Evolutionary conservation across 2,888 invertebrate genomes (phyloP).

Genomic region (Pyrrhia umbra): DNA sequence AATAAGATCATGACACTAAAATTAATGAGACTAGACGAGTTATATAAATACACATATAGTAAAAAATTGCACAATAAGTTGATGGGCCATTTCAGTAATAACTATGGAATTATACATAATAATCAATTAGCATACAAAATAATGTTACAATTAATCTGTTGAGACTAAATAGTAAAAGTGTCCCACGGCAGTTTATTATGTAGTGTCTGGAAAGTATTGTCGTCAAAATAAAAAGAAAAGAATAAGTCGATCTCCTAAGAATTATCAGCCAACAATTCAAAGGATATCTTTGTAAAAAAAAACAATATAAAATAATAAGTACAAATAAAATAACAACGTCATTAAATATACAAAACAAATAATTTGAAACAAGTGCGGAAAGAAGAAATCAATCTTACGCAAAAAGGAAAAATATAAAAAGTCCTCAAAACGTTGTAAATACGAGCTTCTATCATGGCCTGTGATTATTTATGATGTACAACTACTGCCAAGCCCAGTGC

Average conservation of each 20-base stretch:
- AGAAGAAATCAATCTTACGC: conserved; percentile 29
- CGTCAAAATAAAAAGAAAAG: background rate
- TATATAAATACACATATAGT: background rate
- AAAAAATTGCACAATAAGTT: background rate
- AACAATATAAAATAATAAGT: background rate
- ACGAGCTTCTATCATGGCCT: conserved; percentile 39
- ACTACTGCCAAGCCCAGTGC: conserved; percentile 54
- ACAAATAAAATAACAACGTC: background rate
- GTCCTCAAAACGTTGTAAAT: conserved; percentile 24
- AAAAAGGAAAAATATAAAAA: conserved; percentile 32
- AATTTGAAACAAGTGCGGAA: conserved; percentile 12
- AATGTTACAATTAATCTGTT: background rate
- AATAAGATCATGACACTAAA: too few species aligned
- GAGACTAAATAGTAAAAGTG: background rate
- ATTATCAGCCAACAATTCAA: conserved; percentile 79
- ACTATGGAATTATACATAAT: background rate
- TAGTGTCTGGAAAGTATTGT: background rate
- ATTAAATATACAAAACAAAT: background rate
- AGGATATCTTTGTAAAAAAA: conserved; percentile 54
- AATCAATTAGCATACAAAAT: background rate
- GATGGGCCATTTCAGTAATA: conserved; percentile 52
- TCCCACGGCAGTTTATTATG: background rate
- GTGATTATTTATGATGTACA: conserved; percentile 59
- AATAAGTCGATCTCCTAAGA: conserved; percentile 64
- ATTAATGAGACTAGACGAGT: too few species aligned